Evolutionary conservation across 1,140 invertebrate species (phyloP), one percentile per base, ranked within the genome.

Genomic region (Diploscapter pachys): DNA sequence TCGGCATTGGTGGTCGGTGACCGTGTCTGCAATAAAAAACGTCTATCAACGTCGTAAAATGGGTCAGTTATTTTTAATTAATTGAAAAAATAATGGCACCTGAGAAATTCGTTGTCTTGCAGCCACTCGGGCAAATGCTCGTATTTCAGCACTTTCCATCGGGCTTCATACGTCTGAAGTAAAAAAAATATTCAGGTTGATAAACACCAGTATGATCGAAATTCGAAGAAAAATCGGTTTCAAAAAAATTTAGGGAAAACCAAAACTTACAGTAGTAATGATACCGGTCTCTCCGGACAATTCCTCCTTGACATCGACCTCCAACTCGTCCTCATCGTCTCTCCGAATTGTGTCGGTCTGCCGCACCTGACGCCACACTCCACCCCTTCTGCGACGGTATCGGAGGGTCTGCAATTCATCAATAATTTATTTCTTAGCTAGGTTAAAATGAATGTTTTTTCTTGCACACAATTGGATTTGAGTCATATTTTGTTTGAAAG

Each of bases 61-160:
- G 2, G 51, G 13, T 6, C 8, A 69, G 31, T 31, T 31, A 56
- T 57, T 52, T 68, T 66, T 50, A 54, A 2, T 64, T 50, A 67
- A 70, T n/a, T 9, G 49, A 13, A 11, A 64, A 64, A 71, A 69
- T 6, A 9, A 59, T 59, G 51, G 13, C 6, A 76, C 75, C 94
- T 91, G 61, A 99, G 88, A 86, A 94, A 99, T 86, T 99, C 96
- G 88, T 99, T 99, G 87, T 99, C 96, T 88, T 96, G 93, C 5
- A 98, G 88, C 96, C 96, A 99, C 82, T 92, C 91, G 52, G 96
- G 96, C 48, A 91, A 82, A 51, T 86, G 82, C 62, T 87, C 82
- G 75, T 89, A 89, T 71, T 87, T 86, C 55, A 81, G 76, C 6
- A 82, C 84, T 31, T 85, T 85, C 78, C 79, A 78, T 57, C 75